Base-by-base conservation (phyloP, 2,113 vertebrate genomes). In the Paraplagusia blochii region DNA sequence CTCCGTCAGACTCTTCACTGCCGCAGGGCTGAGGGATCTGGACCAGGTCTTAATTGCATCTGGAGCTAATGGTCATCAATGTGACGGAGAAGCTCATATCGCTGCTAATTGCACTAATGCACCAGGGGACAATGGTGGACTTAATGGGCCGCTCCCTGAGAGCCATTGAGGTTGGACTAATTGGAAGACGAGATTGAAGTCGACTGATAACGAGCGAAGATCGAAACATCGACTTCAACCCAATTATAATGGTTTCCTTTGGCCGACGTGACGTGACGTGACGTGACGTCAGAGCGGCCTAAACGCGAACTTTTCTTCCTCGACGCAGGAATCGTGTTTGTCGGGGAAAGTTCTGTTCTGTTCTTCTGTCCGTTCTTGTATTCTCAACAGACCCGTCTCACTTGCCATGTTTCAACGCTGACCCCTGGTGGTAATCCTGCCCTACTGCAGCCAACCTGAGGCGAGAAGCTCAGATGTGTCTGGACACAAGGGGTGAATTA, bases 91-190 rank as follows among this genome's bases (percentile, higher is more conserved):
- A 77, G 22, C 74, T 85, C 80, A 81, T 85, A 81, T 87, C 70
- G 65, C 50, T 50, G 66, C 65, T 89, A 87, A 87, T 82, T 86
- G 74, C 77, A 60, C 45, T 49, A 78, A 88, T 87, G 80, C 85
- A 80, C 83, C 72, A 62, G 83, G 82, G 86, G 79, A 63, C 80
- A 82, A 85, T 83, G 78, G 83, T 47, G 78, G 69, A 62, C 87
- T 79, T 87, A 77, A 83, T 73, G 69, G 63, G 66, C 43, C 11
- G 70, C 53, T 56, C 70, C 68, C 34, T 18, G 49, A 56, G 74
- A 76, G 67, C 76, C 81, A 85, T 81, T 79, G 79, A 76, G 80
- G 79, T 74, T 9, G 52, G 51, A 47, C 43, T 81, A 83, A 84
- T 82, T 85, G 81, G 77, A 69, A 52, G 68, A 72, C 56, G 58